Evolutionary conservation across 2,888 invertebrate genomes (phyloP).

Genomic region (Parnassius glacialis): DNA sequence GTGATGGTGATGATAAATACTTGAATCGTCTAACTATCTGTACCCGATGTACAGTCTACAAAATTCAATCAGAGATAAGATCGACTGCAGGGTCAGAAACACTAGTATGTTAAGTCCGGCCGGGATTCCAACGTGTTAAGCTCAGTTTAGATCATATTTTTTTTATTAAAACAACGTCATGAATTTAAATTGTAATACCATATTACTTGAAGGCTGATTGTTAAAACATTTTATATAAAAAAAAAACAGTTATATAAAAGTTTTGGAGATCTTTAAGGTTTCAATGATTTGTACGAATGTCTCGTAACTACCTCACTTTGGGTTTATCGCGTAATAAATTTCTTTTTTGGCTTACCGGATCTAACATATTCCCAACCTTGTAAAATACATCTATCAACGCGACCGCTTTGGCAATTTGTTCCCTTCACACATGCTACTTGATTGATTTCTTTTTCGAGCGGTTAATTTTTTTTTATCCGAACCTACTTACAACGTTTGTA

Average conservation of each 20-base stretch:
- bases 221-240: not conserved
- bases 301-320: not conserved
- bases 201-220: not conserved
- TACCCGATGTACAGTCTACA: no score
- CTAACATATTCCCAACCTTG: conserved; percentile 24
- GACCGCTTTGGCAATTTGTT: conserved; percentile 26
- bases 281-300: not conserved
- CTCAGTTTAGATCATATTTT: no score
- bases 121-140: no score
- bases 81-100: no score
- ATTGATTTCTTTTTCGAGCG: conserved; percentile 21
- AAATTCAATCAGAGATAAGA: no score
- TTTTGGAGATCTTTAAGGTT: not conserved
- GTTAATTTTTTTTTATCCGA: not conserved
- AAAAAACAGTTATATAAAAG: not conserved
- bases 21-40: no score
- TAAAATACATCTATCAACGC: conserved; percentile 27
- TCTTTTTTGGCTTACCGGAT: conserved; percentile 26
- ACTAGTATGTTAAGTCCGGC: no score
- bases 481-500: no score
- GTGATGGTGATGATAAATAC: no score
- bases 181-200: no score
- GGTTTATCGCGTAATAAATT: conserved; percentile 20
- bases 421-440: conserved; percentile 23
- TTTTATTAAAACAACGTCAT: no score